These are phyloP conservation scores for Notoglanidium macrostoma DNA, from an alignment of 2,797 vertebrate genomes.

Conservation along the genomic window DNA sequence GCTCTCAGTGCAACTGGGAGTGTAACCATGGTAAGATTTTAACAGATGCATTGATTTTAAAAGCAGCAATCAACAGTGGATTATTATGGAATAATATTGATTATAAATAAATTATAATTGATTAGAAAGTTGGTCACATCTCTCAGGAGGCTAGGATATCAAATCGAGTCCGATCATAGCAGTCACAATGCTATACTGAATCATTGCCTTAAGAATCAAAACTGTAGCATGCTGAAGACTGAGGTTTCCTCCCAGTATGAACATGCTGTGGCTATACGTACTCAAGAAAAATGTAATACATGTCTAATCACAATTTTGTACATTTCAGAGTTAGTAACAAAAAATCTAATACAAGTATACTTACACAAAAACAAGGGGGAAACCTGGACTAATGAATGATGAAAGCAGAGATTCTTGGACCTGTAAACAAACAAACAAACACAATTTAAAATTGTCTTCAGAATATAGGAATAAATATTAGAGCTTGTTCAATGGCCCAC, in stretches of 20 bases:
- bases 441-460: neutral
- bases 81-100: neutral
- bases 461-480: neutral
- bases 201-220: neutral
- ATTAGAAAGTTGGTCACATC: neutral
- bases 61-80: neutral
- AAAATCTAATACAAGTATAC: neutral
- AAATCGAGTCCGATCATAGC: neutral
- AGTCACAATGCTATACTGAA: neutral
- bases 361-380: conserved; percentile 8
- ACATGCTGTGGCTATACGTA: neutral
- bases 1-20: neutral
- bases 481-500: too few relatives aligned
- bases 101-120: neutral
- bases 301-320: neutral
- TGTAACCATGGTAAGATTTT: neutral
- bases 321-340: neutral
- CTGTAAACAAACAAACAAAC: conserved; percentile 14
- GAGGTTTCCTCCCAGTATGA: neutral
- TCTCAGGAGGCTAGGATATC: neutral
- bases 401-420: neutral
- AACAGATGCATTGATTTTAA: neutral
- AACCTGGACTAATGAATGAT: neutral
- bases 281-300: neutral
- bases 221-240: neutral